phyloP scores from a whole-genome alignment of 2,797 vertebrate species.

The Rhincodon typus region DNA sequence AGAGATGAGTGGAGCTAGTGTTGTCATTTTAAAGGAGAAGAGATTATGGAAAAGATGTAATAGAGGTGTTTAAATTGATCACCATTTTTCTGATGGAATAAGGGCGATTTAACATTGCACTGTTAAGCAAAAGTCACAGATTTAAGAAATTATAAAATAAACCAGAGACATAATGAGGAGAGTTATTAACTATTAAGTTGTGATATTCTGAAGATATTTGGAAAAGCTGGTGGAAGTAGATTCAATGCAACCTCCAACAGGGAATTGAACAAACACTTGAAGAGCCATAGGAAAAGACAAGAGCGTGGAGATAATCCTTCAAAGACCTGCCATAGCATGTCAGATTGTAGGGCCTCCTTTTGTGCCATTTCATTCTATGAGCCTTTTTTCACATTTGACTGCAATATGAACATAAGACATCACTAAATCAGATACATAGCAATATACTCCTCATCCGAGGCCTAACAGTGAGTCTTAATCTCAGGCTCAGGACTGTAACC shows the following conservation, averaged over 20 bases:
- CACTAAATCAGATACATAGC: background rate
- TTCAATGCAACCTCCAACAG: background rate
- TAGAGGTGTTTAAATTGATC: background rate
- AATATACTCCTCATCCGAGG: background rate
- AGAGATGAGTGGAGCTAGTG: background rate
- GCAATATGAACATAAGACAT: background rate
- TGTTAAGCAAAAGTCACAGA: background rate
- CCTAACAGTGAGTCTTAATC: background rate
- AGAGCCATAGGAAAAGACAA: background rate
- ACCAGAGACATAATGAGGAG: background rate
- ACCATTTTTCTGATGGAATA: background rate
- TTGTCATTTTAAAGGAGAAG: background rate
- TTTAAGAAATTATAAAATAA: background rate
- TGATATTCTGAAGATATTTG: background rate
- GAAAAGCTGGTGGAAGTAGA: background rate
- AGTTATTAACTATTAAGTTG: background rate
- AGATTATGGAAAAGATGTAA: background rate
- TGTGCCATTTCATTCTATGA: background rate
- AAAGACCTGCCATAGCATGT: background rate
- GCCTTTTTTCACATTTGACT: background rate
- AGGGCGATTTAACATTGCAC: background rate
- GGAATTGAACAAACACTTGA: background rate
- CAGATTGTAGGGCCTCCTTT: background rate
- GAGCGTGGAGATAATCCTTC: background rate
- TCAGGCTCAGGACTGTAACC: background rate